Base-by-base conservation (phyloP, 2,888 invertebrate genomes). In the Crepidodera aurea region DNA sequence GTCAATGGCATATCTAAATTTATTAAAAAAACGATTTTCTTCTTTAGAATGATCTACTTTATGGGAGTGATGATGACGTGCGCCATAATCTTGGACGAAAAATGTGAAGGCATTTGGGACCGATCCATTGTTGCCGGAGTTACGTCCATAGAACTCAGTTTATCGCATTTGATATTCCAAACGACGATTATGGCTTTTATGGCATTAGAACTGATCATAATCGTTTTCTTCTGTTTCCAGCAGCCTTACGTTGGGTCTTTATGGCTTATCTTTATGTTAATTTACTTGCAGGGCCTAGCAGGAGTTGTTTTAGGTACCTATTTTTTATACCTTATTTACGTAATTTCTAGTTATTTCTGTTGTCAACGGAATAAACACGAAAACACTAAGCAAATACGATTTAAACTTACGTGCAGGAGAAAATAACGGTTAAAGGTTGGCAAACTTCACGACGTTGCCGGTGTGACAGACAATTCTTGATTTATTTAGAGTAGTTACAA, bases 61-160 rank as follows among this genome's bases (percentile, higher is more conserved):
- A 82, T 95, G 82, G 90, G 94, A 0, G 89, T 92, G 0, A 87
- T 93, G 37, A 87, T 94, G 75, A 94, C 94, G 0, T 91, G 94
- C 0, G 86, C 92, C 1, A 87, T 92, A 22, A 89, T 94, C 75
- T 90, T 94, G 65, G 84, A 90, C 0, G 94, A 94, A 18, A 60
- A 69, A 46, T 84, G 88, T 71, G 93, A 93, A 78, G 94, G 96
- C 3, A 87, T 95, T 66, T 90, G 96, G 90, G 93, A 95, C 77
- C 84, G 96, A 62, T 92, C 91, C 60, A 85, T 93, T 0, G 91
- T 94, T 2, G 92, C 95, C 66, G 94, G 95, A 7, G 93, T 96
- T 8, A 87, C 87, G 32, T 87, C 92, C 0, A 79, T 86, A 19
- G 94, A 95, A 83, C 90, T 96, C 79, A 83, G 95, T 46, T 79